These are phyloP conservation scores for Cephus runcator DNA, from an alignment of 2,888 invertebrate species.

Conservation along the genomic window DNA sequence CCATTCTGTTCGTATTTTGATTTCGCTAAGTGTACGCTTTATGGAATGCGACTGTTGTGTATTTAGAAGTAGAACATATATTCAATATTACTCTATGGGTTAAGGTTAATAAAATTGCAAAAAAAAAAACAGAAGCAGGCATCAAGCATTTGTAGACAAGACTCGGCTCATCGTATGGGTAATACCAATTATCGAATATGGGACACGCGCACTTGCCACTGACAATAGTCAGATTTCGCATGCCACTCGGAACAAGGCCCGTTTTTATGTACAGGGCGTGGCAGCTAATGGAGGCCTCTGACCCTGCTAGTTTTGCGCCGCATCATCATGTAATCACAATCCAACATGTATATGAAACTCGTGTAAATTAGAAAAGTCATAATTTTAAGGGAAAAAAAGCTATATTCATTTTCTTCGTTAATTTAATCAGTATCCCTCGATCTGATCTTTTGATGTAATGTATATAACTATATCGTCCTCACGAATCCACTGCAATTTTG, in stretches of 20 bases:
- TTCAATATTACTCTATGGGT: background rate
- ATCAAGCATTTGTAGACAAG: conserved; percentile 29
- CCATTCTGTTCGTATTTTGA: conserved; percentile 32
- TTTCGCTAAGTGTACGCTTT: conserved; percentile 22
- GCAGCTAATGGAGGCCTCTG: background rate
- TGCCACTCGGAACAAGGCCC: conserved; percentile 26
- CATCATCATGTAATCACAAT: background rate
- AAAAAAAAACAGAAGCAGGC: conserved; percentile 22
- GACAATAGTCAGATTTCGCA: conserved; percentile 45
- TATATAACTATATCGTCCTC: background rate
- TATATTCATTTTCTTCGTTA: background rate
- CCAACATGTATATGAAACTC: background rate
- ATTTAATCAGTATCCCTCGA: background rate
- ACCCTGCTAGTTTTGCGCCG: background rate
- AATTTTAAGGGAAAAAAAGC: background rate
- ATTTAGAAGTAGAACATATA: background rate
- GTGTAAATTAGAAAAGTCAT: background rate
- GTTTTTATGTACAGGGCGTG: background rate
- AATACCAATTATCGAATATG: conserved; percentile 33
- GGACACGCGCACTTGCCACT: conserved; percentile 27
- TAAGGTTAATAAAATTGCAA: background rate
- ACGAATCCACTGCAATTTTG: background rate
- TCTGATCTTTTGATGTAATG: background rate
- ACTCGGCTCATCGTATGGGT: conserved; percentile 14
- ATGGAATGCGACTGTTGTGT: conserved; percentile 9